Base-by-base conservation (phyloP, 1,140 invertebrate genomes). In the Aporrectodea caliginosa region DNA sequence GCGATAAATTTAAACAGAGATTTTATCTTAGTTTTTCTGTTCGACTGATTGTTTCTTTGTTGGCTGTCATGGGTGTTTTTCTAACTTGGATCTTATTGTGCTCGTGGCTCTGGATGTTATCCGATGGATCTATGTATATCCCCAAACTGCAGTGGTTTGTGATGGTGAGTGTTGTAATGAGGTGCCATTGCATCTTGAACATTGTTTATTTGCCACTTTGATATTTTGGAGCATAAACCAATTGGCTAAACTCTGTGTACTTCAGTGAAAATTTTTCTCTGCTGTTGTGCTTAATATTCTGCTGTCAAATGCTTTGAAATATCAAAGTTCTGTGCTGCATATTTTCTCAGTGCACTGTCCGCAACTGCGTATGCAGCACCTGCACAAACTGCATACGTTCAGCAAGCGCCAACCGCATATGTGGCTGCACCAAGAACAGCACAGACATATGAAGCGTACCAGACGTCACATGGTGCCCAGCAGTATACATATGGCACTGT, bases 401-500 rank as follows among this genome's bases (percentile, higher is more conserved):
- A 79, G 27, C 78, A 34, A 35, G 43, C 78, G 16, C 70, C 70
- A 73, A 43, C 73, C n/a, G 70, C 77, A 35, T 58, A 35, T 78
- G 72, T 71, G 27, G 33, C 78, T 6, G 29, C 78, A 1, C 71
- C 32, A 32, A 35, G 71, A 6, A 34, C 78, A n/a, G n/a, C n/a
- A 16, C 78, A 73, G 35, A 75, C 71, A n/a, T 79, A 79, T 16
- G 77, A 78, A 22, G 72, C 71, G 22, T 79, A 79, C 32, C 78
- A 79, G 78, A 30, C 78, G 29, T 58, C 78, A 29, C 71, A 73
- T 35, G 31, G 70, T n/a, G 71, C 78, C 35, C 70, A 71, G 35
- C 78, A 79, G 73, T 79, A 79, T 32, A 71, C 78, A 22, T 79
- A 79, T 1, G 43, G 43, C 22, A 22, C 43, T 12, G 43, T 58